These are phyloP conservation scores for Galleria mellonella DNA, from an alignment of 1,140 invertebrate species.

Conservation along the genomic window DNA sequence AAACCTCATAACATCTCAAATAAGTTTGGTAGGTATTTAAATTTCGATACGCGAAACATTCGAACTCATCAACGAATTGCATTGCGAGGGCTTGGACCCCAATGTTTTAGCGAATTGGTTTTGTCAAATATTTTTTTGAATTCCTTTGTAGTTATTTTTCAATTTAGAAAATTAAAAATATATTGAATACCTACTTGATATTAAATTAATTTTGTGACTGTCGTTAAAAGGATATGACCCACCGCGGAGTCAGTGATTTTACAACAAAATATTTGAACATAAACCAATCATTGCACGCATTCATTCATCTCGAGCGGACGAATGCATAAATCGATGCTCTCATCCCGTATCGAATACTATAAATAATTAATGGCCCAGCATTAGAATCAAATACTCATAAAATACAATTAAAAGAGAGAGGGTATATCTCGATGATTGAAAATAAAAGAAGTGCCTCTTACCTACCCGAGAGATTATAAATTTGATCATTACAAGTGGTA, in stretches of 20 bases:
- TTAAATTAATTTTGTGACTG: slow-evolving; percentile 5
- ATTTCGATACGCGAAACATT: slow-evolving; percentile 35
- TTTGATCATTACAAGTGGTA: slow-evolving; percentile 69
- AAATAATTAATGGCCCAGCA: slow-evolving; percentile 71
- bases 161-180: slow-evolving; percentile 1
- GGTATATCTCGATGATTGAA: slow-evolving; percentile 59
- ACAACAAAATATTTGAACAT: slow-evolving; percentile 26
- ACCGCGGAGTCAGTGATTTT: slow-evolving; percentile 21
- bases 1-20: slow-evolving; percentile 31
- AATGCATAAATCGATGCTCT: slow-evolving; percentile 61
- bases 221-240: neutral
- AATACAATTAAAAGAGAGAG: slow-evolving; percentile 74
- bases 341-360: slow-evolving; percentile 70
- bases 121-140: neutral
- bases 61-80: slow-evolving; percentile 29
- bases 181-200: neutral
- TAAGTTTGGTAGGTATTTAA: slow-evolving; percentile 28
- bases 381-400: slow-evolving; percentile 74
- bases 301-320: slow-evolving; percentile 49
- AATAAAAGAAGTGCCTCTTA: slow-evolving; percentile 66
- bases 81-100: slow-evolving; percentile 16
- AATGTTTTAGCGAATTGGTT: slow-evolving; percentile 3
- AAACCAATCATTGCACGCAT: slow-evolving; percentile 37
- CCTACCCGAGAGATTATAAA: slow-evolving; percentile 72
- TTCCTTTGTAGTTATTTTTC: slow-evolving; percentile 2